Evolutionary conservation across 1,140 invertebrate genomes (phyloP).

Genomic region (Anoplophora glabripennis): DNA sequence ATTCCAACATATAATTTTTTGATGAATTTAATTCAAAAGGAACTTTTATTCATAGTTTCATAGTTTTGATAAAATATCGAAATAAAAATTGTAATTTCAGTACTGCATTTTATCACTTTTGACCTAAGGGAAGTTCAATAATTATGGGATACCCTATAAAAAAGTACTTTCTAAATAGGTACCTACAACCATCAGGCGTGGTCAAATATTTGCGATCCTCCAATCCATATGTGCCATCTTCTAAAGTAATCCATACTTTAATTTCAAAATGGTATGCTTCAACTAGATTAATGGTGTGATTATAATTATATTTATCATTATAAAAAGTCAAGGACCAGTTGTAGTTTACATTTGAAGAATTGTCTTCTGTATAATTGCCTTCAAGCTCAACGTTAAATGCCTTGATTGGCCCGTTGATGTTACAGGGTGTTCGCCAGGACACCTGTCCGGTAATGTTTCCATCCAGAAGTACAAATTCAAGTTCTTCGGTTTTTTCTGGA

Average conservation of each 20-base stretch:
- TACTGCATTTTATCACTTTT: too few species aligned
- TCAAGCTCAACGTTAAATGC: conserved; percentile 2
- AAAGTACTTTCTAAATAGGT: neutral
- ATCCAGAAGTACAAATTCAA: neutral
- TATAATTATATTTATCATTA: too few species aligned
- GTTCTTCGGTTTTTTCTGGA: conserved; percentile 7
- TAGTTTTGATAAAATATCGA: too few species aligned
- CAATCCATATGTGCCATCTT: neutral
- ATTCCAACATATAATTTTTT: too few species aligned
- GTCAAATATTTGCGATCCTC: neutral
- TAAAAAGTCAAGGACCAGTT: too few species aligned
- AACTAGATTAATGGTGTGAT: neutral
- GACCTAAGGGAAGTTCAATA: too few species aligned
- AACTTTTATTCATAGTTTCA: too few species aligned
- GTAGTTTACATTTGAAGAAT: neutral
- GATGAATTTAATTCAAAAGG: too few species aligned
- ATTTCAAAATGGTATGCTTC: neutral
- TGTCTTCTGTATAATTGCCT: conserved; percentile 6
- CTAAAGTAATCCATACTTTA: neutral
- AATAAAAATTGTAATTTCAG: too few species aligned
- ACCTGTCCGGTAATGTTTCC: neutral
- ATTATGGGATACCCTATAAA: too few species aligned
- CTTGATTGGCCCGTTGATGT: conserved; percentile 21
- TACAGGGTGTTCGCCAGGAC: conserved; percentile 20
- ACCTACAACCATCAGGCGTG: conserved; percentile 5